These are phyloP conservation scores for Sternarchorhynchus goeldii DNA, from an alignment of 2,797 vertebrate species.

Conservation along the genomic window DNA sequence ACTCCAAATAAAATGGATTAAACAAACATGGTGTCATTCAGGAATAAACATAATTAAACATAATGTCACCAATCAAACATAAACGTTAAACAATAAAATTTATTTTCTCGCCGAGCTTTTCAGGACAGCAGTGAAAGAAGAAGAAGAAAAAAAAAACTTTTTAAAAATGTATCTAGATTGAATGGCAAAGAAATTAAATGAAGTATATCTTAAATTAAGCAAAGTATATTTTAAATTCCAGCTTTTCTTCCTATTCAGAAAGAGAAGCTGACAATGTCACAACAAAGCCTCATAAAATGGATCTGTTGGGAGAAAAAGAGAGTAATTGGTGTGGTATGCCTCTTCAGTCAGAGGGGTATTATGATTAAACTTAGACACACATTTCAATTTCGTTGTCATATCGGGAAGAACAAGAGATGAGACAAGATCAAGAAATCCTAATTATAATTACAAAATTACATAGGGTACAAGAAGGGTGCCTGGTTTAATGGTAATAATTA, in stretches of 20 bases:
- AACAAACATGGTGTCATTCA: too few species aligned
- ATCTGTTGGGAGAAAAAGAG: constrained; percentile 56
- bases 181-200: constrained; percentile 40
- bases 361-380: constrained; percentile 65
- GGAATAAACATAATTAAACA: too few species aligned
- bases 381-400: constrained; percentile 69
- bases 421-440: constrained; percentile 74
- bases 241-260: neutral
- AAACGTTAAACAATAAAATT: constrained; percentile 32
- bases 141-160: constrained; percentile 3
- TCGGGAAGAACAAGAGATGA: constrained; percentile 67
- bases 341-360: constrained; percentile 61
- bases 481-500: constrained; percentile 70
- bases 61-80: constrained; percentile 21
- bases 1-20: constrained; percentile 10
- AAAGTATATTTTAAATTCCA: constrained; percentile 32
- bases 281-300: constrained; percentile 42
- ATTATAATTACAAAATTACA: constrained; percentile 75
- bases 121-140: neutral
- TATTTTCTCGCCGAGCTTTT: neutral
- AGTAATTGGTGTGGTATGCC: constrained; percentile 54
- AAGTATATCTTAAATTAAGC: constrained; percentile 23
- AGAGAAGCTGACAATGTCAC: constrained; percentile 43
- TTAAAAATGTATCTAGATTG: constrained; percentile 39
- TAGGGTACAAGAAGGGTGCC: constrained; percentile 66